A percentile compares a stretch with the other conserved stretches of the same genome.
Conservation (phyloP, 2,888 invertebrate genomes). For the Beris morrisii region DNA sequence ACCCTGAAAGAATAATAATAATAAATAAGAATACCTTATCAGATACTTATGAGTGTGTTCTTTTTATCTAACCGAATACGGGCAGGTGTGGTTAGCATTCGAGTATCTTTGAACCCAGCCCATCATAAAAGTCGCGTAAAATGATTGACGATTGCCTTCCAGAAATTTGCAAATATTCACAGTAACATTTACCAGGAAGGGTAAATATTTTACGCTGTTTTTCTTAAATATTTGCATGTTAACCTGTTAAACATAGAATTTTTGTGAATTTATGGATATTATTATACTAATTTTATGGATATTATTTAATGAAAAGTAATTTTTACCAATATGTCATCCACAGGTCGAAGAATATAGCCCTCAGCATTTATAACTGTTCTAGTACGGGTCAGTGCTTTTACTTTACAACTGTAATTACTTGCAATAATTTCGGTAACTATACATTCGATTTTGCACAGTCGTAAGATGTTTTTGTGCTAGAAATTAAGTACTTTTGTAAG, state of each 20-base stretch:
- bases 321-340: background rate
- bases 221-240: constrained; percentile 11
- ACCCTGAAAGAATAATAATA: constrained; percentile 2
- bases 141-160: background rate
- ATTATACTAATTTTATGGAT: background rate
- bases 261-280: background rate
- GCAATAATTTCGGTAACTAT: background rate
- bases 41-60: no score
- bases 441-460: background rate
- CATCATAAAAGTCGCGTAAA: no score
- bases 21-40: background rate
- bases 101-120: background rate
- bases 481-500: no score
- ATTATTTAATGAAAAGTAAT: no score
- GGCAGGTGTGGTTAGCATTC: background rate
- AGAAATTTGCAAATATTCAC: constrained; percentile 2
- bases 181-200: constrained; percentile 19
- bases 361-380: background rate
- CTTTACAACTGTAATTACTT: background rate
- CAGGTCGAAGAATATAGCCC: background rate
- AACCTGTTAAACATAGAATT: background rate
- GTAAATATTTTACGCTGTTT: constrained; percentile 11
- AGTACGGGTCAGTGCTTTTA: background rate
- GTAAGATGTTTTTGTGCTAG: background rate
- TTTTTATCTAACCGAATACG: background rate